Conservation (phyloP, 2,797 vertebrate species). For the Syngnathus rostellatus region DNA sequence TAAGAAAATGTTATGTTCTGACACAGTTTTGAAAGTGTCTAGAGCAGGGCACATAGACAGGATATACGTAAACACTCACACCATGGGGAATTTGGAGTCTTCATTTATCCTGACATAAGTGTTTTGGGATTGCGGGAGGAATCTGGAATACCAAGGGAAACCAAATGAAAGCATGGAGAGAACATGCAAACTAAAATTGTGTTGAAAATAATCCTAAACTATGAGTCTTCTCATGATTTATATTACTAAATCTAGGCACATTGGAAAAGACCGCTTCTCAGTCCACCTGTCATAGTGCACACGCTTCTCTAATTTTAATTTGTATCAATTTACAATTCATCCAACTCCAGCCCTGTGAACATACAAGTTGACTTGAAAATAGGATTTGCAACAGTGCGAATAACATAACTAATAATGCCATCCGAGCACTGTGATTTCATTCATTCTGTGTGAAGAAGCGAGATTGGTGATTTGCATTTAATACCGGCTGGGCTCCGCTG, state of each 20-base stretch:
- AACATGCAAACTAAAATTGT: too few species aligned
- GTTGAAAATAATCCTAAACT: too few species aligned
- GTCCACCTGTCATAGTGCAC: background rate
- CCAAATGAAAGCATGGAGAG: too few species aligned
- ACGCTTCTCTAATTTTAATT: background rate
- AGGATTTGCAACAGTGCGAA: slow-evolving; percentile 47
- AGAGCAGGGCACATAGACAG: background rate
- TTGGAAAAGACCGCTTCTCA: background rate
- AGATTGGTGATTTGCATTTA: slow-evolving; percentile 63
- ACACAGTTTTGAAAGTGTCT: background rate
- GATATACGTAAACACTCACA: background rate
- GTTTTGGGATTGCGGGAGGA: too few species aligned
- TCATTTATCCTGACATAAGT: too few species aligned
- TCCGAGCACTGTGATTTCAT: slow-evolving; percentile 62
- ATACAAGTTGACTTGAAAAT: slow-evolving; percentile 32
- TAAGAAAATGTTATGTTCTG: background rate
- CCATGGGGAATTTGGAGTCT: too few species aligned
- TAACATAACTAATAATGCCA: slow-evolving; percentile 65
- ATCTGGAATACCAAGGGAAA: too few species aligned
- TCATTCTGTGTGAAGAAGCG: slow-evolving; percentile 57
- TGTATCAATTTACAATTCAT: slow-evolving; percentile 11
- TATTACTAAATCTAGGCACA: background rate
- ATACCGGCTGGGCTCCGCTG: slow-evolving; percentile 59
- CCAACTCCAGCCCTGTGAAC: slow-evolving; percentile 16
- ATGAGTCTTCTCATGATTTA: too few species aligned